Evolutionary conservation across 2,888 invertebrate genomes (phyloP).

Genomic region (Coremacera marginata): DNA sequence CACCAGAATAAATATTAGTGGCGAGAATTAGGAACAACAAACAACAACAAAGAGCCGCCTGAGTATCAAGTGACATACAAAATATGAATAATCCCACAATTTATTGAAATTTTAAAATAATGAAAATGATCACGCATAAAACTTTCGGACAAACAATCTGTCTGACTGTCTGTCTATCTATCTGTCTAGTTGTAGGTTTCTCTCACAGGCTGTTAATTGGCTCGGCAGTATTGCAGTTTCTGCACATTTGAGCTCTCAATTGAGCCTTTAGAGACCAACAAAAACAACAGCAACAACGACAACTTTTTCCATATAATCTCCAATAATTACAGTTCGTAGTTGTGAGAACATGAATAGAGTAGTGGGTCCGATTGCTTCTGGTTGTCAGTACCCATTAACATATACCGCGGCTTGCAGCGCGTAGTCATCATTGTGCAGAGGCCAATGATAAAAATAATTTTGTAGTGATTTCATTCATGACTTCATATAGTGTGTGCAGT

Average conservation of each 20-base stretch:
- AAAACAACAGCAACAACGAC: neutral
- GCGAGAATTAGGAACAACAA: neutral
- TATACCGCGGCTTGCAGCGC: neutral
- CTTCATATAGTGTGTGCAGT: neutral
- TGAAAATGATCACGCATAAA: constrained; percentile 28
- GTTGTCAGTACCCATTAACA: constrained; percentile 22
- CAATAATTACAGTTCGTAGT: constrained; percentile 14
- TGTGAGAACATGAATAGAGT: neutral
- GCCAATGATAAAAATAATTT: neutral
- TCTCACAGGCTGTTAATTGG: neutral
- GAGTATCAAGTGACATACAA: neutral
- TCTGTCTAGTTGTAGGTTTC: neutral
- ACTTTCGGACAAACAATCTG: neutral
- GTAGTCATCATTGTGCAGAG: neutral
- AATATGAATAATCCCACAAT: constrained; percentile 22
- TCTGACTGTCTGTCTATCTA: neutral
- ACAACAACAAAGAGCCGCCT: neutral
- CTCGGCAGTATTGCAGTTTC: neutral
- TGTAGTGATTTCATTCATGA: no score
- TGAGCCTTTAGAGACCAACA: constrained; percentile 9
- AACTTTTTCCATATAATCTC: constrained; percentile 16
- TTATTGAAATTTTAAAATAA: neutral
- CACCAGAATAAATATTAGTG: constrained; percentile 20
- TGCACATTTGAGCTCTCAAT: neutral
- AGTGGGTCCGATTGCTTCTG: neutral